Evolutionary conservation across 2,797 vertebrate species (phyloP), one percentile per base, ranked within the genome.

Genomic region (Neostethus bicornis): DNA sequence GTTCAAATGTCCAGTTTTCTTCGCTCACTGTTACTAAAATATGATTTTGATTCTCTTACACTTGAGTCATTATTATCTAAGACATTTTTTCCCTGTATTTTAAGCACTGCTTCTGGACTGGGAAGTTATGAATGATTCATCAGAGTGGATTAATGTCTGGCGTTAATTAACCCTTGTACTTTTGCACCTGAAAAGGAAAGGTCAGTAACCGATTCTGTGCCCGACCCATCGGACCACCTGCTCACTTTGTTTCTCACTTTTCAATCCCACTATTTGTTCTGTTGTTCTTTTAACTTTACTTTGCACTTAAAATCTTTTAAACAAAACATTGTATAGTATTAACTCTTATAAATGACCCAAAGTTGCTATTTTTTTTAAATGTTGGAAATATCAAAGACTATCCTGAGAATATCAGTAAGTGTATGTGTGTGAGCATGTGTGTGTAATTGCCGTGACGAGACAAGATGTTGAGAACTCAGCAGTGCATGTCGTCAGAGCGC

Each of bases 371-470:
- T 29, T 29, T 29, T 12, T n/a, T n/a, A 29, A 29, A 29, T 29
- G 4, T 10, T 29, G 29, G 28, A 29, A 14, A 44, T 55, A 57
- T 66, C 58, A 79, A 60, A 54, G 7, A 73, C 60, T 63, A 66
- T 67, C 61, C 71, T 66, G 60, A 67, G 70, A 72, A 75, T 81
- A 62, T 63, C 50, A 70, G 51, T 72, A 60, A 54, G 21, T 24
- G 63, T 52, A 52, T 50, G 66, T 17, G 66, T 23, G 42, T 45
- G 58, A 48, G 62, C 48, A 81, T 71, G 82, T 86, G 84, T 89
- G 90, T 88, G 90, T 93, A 93, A 93, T 93, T 93, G 92, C 85
- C 91, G 88, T 93, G 91, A 92, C 91, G 85, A 86, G 89, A 91
- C 90, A 92, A 91, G 90, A 93, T 93, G 91, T 92, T 90, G 90